Evolutionary conservation across 2,113 vertebrate genomes (phyloP).

Genomic region (Heterotis niloticus): DNA sequence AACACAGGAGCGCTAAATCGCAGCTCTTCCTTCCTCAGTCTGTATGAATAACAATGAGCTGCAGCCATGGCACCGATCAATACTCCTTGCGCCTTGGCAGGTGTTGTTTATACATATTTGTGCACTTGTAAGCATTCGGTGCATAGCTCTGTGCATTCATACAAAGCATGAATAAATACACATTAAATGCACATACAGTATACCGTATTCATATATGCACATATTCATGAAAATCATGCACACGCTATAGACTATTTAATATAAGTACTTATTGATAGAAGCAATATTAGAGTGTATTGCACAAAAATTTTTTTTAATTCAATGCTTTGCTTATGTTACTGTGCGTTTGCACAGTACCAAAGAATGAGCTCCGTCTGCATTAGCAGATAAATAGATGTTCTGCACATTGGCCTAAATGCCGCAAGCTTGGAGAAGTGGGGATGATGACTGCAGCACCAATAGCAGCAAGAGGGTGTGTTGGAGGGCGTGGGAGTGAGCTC

Average conservation of each 20-base stretch:
- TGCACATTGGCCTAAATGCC: too few relatives aligned
- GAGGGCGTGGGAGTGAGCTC: constrained; percentile 36
- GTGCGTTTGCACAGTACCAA: background rate
- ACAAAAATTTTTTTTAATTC: too few relatives aligned
- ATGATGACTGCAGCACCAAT: too few relatives aligned
- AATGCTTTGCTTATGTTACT: too few relatives aligned
- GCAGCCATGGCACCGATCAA: constrained; percentile 40
- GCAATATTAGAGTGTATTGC: too few relatives aligned
- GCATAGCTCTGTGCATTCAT: constrained; percentile 2
- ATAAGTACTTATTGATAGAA: too few relatives aligned
- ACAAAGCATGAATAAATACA: too few relatives aligned
- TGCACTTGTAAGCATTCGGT: constrained; percentile 35
- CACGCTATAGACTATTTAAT: background rate
- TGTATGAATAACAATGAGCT: constrained; percentile 47
- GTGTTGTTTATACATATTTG: constrained; percentile 19
- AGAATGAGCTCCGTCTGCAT: background rate
- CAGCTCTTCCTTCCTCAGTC: constrained; percentile 44
- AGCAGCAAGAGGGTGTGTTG: background rate
- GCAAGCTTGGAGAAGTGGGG: too few relatives aligned
- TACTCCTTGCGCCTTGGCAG: constrained; percentile 27
- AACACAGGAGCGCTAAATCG: constrained; percentile 57
- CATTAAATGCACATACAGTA: too few relatives aligned
- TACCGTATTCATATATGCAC: too few relatives aligned
- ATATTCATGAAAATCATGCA: background rate
- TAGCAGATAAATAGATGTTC: background rate